Evolutionary conservation across 2,113 vertebrate species (phyloP), one percentile per base, ranked within the genome.

Genomic region (Eleginops maclovinus): DNA sequence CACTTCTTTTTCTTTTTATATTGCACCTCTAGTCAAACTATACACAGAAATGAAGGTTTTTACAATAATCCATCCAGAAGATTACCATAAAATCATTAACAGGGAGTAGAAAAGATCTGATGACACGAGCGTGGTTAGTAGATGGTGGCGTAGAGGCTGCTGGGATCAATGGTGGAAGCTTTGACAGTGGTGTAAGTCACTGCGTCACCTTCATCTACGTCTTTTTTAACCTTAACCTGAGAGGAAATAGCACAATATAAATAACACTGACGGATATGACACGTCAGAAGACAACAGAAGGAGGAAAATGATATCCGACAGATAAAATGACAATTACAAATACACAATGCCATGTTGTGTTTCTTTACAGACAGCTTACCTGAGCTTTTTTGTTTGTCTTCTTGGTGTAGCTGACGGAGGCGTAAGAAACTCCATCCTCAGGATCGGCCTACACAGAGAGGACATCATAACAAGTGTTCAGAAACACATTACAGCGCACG

Each of bases 181-280:
- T 59, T 87, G 24, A 89, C 72, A 0, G 59, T 19, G 4, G 17
- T 36, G 63, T 87, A 87, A 19, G 62, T 85, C 58, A 89, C 83
- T 3, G 9, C 10, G 15, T 36, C 71, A 6, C 1, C 44, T n/a
- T 61, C 66, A 36, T 55, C 44, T 2, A 19, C 67, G 8, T 31
- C 31, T 2, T 40, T 26, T 75, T 49, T 59, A 3, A 22, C 0
- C n/a, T 0, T 11, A 72, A 61, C 51, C 62, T 77, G 40, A 0
- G 0, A 16, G 41, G 26, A 73, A 67, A 65, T 4, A 40, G 1
- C 24, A n/a, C 1, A n/a, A 43, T 13, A 8, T 44, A 16, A n/a
- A 13, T 21, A 1, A 46, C 9, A 22, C 4, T 31, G 36, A 24
- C 36, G 62, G 43, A 44, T 1, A 17, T n/a, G n/a, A n/a, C n/a